Conservation (phyloP, 2,888 invertebrate species). For the Acanthopleura granulata region DNA sequence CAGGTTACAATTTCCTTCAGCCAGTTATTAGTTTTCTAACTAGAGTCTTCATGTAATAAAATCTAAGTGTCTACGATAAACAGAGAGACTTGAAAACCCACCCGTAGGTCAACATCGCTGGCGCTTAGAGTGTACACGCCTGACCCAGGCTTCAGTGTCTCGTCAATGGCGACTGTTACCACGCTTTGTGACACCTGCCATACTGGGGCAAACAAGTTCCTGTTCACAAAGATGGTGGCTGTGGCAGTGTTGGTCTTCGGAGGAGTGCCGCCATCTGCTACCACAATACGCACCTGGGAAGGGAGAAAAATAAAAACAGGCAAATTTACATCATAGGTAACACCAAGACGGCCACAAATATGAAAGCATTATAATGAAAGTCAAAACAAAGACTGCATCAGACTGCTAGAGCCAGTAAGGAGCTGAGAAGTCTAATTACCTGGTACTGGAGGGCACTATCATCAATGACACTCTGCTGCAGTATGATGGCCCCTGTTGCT, state of each 20-base stretch:
- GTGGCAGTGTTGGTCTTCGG: slow-evolving; percentile 34
- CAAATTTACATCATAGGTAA: too few relatives aligned
- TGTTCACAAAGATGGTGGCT: slow-evolving; percentile 38
- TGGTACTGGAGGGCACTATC: slow-evolving; percentile 19
- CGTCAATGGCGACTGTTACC: background rate
- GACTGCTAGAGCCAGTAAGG: too few relatives aligned
- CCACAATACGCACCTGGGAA: slow-evolving; percentile 24
- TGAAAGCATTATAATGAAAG: too few relatives aligned
- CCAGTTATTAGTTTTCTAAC: too few relatives aligned
- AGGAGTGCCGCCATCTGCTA: slow-evolving; percentile 53
- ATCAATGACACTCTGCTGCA: slow-evolving; percentile 26
- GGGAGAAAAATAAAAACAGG: too few relatives aligned
- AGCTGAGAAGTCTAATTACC: slow-evolving; percentile 19
- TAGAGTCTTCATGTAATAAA: too few relatives aligned
- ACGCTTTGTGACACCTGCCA: background rate
- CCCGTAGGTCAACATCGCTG: slow-evolving; percentile 34
- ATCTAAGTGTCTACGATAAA: too few relatives aligned
- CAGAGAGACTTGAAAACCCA: too few relatives aligned
- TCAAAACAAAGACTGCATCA: too few relatives aligned
- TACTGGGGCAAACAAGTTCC: slow-evolving; percentile 41
- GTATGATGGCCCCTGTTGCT: slow-evolving; percentile 34
- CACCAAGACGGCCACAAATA: too few relatives aligned
- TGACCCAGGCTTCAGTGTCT: slow-evolving; percentile 16
- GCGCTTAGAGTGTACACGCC: slow-evolving; percentile 42
- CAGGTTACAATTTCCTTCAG: too few relatives aligned